Base-by-base conservation (phyloP, 1,140 invertebrate genomes). In the Ceratitis capitata region DNA sequence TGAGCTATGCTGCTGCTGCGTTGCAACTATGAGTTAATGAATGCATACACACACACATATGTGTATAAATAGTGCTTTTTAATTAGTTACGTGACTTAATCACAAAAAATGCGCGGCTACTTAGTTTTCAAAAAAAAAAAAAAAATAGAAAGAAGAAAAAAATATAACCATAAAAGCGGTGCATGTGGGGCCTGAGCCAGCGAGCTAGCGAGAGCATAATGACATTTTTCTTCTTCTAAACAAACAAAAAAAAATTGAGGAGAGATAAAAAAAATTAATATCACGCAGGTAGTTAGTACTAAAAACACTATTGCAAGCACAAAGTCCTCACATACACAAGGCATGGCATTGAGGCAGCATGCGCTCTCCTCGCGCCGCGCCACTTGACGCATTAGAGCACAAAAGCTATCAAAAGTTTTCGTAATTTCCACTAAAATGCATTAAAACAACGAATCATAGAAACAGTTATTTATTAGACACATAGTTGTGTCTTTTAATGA, bases 11-110 rank as follows among this genome's bases (percentile, higher is more conserved):
- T 53, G 14, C 51, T 53, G 51, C 16, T n/a, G 14, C 51, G 4
- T 19, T 53, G 51, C 51, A 19, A 53, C 9, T 16, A 49, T 9
- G 47, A 49, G 14, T 49, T 49, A 49, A 2, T 12, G 51, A 53
- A 53, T 53, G n/a, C 1, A 9, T 53, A 16, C 14, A 16, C 1
- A 16, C 51, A 16, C n/a, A 6, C 9, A 19, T 19, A 19, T 29
- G 32, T 35, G 32, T 32, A 39, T 69, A 32, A 69, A 32, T 12
- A 69, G 14, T 19, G 61, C 61, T 69, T 69, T 69, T 69, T 69
- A 69, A 69, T 69, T 69, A 69, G 61, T 69, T 69, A 69, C 61
- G 61, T 69, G 61, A 69, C 32, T 32, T 69, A 69, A 69, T 69
- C 61, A 69, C 29, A 35, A 69, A 69, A 69, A 69, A 29, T 58